Conservation (phyloP, 2,797 vertebrate genomes). For the Dromococcyx pavoninus region DNA sequence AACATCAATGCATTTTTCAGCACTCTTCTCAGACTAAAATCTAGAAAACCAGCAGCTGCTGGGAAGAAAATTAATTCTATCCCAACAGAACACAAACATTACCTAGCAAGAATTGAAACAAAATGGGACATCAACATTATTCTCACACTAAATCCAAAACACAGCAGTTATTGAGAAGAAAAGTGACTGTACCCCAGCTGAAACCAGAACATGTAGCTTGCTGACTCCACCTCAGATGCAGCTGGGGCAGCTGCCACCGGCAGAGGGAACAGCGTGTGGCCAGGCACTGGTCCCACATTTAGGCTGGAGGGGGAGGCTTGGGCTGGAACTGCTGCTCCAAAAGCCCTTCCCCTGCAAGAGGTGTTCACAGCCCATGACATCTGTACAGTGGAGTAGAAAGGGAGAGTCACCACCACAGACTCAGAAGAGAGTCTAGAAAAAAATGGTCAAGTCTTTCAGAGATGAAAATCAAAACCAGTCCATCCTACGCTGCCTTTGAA, state of each 20-base stretch:
- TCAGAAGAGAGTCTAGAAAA: neutral
- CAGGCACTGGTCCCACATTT: fast-evolving
- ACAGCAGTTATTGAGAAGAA: too few relatives aligned
- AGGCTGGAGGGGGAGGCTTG: neutral
- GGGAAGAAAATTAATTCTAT: too few relatives aligned
- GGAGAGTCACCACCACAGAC: neutral
- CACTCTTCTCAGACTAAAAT: too few relatives aligned
- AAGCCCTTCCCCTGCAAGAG: neutral
- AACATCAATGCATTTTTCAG: too few relatives aligned
- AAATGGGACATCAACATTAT: too few relatives aligned
- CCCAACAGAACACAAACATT: too few relatives aligned
- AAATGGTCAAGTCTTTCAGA: neutral
- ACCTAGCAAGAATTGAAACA: too few relatives aligned
- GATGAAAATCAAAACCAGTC: neutral
- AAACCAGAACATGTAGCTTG: neutral
- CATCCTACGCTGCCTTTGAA: neutral
- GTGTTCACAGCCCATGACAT: neutral
- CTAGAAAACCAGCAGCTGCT: too few relatives aligned
- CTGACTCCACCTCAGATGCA: neutral
- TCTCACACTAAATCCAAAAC: too few relatives aligned
- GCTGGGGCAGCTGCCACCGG: neutral
- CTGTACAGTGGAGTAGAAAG: neutral
- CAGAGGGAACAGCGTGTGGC: neutral
- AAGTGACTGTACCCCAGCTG: too few relatives aligned
- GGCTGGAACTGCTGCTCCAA: neutral